Evolutionary conservation across 2,797 vertebrate genomes (phyloP).

Genomic region (Allobates femoralis): DNA sequence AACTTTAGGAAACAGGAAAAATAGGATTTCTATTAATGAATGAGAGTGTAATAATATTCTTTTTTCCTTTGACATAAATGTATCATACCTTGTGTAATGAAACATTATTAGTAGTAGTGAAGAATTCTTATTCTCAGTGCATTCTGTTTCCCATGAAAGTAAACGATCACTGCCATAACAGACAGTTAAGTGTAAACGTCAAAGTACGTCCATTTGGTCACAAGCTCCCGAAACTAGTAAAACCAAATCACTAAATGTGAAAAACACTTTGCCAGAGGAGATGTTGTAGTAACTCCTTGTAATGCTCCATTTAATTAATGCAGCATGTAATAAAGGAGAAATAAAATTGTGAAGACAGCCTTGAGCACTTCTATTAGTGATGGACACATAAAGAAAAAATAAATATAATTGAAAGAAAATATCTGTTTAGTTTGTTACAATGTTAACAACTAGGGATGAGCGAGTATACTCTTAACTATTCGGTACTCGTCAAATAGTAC

Average conservation of each 20-base stretch:
- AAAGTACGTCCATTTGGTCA: neutral
- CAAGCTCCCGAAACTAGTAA: neutral
- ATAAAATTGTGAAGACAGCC: slow-evolving; percentile 21
- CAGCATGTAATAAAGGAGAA: slow-evolving; percentile 27
- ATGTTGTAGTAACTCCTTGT: slow-evolving; percentile 6
- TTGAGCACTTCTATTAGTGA: neutral
- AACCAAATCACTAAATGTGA: neutral
- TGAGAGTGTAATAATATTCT: neutral
- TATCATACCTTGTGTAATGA: neutral
- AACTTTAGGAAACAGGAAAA: neutral
- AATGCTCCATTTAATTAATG: slow-evolving; percentile 35
- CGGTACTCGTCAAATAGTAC: too few species aligned
- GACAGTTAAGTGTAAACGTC: neutral
- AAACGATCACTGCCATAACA: too few species aligned
- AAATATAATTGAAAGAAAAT: slow-evolving; percentile 10
- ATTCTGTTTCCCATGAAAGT: too few species aligned
- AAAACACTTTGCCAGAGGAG: neutral
- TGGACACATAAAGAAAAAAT: slow-evolving; percentile 27
- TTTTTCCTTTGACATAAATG: too few species aligned
- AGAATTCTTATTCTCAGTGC: neutral
- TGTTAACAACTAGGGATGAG: neutral
- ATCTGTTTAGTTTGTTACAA: slow-evolving; percentile 8
- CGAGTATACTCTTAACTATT: too few species aligned
- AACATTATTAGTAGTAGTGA: neutral
- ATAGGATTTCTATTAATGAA: neutral